These are phyloP conservation scores for Ditylenchus weischeri DNA, from an alignment of 2,888 invertebrate genomes.

Conservation along the genomic window DNA sequence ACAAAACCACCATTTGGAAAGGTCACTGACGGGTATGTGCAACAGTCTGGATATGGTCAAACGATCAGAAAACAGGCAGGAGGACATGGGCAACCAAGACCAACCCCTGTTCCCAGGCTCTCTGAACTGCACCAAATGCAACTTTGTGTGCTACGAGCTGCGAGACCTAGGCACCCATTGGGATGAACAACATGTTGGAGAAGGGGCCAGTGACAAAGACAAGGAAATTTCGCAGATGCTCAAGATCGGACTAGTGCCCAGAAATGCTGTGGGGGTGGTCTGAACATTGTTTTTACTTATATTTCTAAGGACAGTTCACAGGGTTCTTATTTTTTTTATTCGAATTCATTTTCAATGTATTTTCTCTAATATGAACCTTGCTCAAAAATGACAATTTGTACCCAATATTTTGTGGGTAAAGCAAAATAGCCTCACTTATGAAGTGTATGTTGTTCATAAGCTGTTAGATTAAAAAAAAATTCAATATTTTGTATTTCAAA, in stretches of 20 bases:
- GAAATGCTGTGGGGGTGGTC: constrained; percentile 6
- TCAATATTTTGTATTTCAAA: no score
- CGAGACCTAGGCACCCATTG: constrained; percentile 1
- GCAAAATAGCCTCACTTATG: no score
- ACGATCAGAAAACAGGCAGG: neutral
- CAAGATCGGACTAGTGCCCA: constrained; percentile 1
- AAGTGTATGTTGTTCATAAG: no score
- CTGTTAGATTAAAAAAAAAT: no score
- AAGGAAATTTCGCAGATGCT: constrained; percentile 4
- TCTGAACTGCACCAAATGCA: neutral
- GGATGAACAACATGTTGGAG: neutral
- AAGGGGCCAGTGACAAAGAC: constrained; percentile 2
- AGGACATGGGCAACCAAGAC: neutral
- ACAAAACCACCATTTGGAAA: constrained; percentile 41
- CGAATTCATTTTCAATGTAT: neutral
- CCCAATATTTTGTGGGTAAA: no score
- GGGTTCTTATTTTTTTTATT: constrained; percentile 2
- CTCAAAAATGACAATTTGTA: no score
- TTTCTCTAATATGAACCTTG: no score
- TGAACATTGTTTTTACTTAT: constrained; percentile 2
- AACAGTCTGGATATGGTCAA: neutral
- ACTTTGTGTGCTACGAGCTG: constrained; percentile 8
- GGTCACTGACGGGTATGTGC: neutral
- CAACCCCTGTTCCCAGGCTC: neutral
- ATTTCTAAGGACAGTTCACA: neutral